phyloP scores from a whole-genome alignment of 1,140 invertebrate genomes.

The Aphelenchoides fujianensis region DNA sequence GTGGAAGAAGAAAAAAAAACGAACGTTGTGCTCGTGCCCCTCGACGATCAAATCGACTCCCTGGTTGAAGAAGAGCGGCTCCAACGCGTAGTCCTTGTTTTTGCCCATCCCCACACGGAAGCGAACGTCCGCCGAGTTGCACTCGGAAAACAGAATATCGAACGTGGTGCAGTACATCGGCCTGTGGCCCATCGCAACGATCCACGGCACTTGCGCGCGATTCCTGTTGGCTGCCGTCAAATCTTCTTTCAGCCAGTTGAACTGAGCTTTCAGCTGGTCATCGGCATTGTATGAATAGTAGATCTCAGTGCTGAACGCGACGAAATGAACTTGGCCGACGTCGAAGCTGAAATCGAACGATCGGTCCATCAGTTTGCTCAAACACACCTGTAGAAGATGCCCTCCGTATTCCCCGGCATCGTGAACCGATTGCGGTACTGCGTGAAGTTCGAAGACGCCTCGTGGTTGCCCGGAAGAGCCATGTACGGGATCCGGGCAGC shows the following conservation, averaged over 20 bases:
- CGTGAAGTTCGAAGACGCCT: constrained; percentile 66
- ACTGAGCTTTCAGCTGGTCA: constrained; percentile 78
- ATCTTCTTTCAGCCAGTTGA: constrained; percentile 80
- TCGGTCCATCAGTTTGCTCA: neutral
- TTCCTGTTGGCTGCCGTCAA: constrained; percentile 36
- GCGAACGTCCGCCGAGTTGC: constrained; percentile 70
- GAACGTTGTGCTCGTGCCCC: constrained; percentile 91
- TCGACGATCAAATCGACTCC: constrained; percentile 88
- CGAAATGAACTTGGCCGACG: constrained; percentile 83
- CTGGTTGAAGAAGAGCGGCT: constrained; percentile 78
- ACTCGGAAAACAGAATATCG: constrained; percentile 76
- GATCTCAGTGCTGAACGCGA: constrained; percentile 86
- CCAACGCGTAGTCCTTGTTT: constrained; percentile 61
- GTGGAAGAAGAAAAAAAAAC: too few relatives aligned
- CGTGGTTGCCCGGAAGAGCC: constrained; percentile 87
- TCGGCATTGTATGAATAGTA: constrained; percentile 85
- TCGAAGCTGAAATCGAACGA: constrained; percentile 65
- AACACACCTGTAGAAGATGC: constrained; percentile 52
- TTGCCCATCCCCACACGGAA: neutral
- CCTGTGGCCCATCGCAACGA: constrained; percentile 83
- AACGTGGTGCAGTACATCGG: constrained; percentile 93
- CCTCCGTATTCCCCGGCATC: constrained; percentile 42
- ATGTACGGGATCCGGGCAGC: constrained; percentile 84
- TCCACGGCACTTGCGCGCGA: constrained; percentile 73
- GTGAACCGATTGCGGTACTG: constrained; percentile 47